These are phyloP conservation scores for Pangasius macronema DNA, from an alignment of 2,797 vertebrate genomes.

Conservation along the genomic window DNA sequence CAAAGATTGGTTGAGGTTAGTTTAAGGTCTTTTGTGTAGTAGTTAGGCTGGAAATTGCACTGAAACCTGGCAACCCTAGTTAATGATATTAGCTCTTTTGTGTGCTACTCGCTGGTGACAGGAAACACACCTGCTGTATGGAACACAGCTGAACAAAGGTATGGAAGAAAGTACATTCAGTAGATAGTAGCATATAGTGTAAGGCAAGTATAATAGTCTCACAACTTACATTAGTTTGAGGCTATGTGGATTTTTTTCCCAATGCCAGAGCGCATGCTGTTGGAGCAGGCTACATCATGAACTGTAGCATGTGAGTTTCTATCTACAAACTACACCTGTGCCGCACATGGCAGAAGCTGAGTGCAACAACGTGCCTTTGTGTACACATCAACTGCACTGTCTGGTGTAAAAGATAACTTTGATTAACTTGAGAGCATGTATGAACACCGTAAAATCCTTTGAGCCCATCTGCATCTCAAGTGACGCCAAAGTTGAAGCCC, in stretches of 20 bases:
- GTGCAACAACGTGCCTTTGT: background rate
- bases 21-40: background rate
- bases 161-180: no score
- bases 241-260: background rate
- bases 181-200: background rate
- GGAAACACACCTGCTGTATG: background rate
- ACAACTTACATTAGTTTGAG: background rate
- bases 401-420: background rate
- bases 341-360: no score
- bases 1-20: background rate
- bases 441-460: background rate
- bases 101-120: background rate
- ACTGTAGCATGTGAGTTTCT: background rate
- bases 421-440: background rate
- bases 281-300: background rate
- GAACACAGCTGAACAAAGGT: background rate
- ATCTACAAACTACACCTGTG: background rate
- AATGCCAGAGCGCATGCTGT: background rate
- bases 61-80: background rate
- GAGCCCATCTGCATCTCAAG: background rate
- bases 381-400: background rate
- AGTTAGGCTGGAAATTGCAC: background rate
- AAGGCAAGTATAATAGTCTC: background rate
- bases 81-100: background rate
- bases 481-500: background rate